Percentiles rank a stretch among this genome's conserved stretches.
Conservation (phyloP, 2,888 invertebrate species). For the Cataglyphis cursor region DNA sequence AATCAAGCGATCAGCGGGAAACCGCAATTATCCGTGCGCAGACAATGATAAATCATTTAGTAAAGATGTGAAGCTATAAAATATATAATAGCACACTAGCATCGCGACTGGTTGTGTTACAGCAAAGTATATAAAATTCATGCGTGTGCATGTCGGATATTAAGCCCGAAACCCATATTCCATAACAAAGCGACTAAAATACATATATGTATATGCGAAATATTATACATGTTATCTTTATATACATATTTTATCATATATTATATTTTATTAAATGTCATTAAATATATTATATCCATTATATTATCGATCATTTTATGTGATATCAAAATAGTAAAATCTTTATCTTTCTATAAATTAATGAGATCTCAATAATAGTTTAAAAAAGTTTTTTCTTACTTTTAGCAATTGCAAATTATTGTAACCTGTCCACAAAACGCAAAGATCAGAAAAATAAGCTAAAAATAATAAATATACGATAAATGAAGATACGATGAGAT, state of each 20-base stretch:
- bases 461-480: background rate
- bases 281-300: slow-evolving; percentile 14
- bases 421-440: background rate
- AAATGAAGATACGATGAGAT: background rate
- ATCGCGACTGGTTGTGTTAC: background rate
- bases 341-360: background rate
- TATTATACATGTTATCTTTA: slow-evolving; percentile 9
- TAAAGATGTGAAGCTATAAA: slow-evolving; percentile 70
- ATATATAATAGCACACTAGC: slow-evolving; percentile 67
- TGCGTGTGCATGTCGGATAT: slow-evolving; percentile 3
- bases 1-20: slow-evolving; percentile 75
- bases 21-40: slow-evolving; percentile 69
- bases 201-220: background rate
- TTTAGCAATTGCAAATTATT: background rate
- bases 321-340: background rate
- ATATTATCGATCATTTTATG: background rate
- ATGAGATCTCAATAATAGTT: too few species aligned
- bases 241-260: too few species aligned
- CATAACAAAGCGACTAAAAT: background rate
- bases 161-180: slow-evolving; percentile 17
- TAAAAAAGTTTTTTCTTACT: background rate
- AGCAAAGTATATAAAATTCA: slow-evolving; percentile 26
- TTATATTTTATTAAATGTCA: background rate
- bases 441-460: background rate
- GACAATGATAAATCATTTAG: slow-evolving; percentile 76